phyloP scores from a whole-genome alignment of 2,888 invertebrate genomes.

The Darwinula stevensoni region DNA sequence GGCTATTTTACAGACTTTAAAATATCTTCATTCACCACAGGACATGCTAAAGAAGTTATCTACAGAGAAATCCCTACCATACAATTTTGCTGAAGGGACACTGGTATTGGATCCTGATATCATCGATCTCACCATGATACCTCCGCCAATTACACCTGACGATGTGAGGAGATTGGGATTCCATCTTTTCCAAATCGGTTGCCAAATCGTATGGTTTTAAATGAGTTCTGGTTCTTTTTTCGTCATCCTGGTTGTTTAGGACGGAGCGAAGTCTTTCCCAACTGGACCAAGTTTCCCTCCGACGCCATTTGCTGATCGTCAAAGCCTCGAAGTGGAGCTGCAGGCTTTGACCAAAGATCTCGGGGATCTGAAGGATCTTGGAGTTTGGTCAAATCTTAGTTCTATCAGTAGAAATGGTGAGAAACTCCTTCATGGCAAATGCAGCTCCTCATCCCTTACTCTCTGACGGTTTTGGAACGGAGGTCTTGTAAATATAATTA shows the following conservation, averaged over 20 bases:
- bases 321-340: slow-evolving; percentile 17
- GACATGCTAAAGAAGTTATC: slow-evolving; percentile 15
- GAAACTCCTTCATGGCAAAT: too few relatives aligned
- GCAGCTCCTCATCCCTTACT: too few relatives aligned
- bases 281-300: slow-evolving; percentile 39
- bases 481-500: too few relatives aligned
- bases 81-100: slow-evolving; percentile 17
- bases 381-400: background rate
- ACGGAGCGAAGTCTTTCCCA: slow-evolving; percentile 30
- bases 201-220: too few relatives aligned
- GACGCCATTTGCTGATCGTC: slow-evolving; percentile 37
- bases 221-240: too few relatives aligned
- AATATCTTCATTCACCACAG: slow-evolving; percentile 9
- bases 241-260: too few relatives aligned
- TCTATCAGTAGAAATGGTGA: too few relatives aligned
- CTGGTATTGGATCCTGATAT: slow-evolving; percentile 51
- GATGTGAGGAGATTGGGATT: slow-evolving; percentile 21
- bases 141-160: slow-evolving; percentile 56
- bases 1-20: too few relatives aligned
- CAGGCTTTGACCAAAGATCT: slow-evolving; percentile 14
- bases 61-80: slow-evolving; percentile 8
- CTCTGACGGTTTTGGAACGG: too few relatives aligned
- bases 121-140: slow-evolving; percentile 59
- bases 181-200: background rate
- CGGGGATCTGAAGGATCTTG: slow-evolving; percentile 16